phyloP scores from a whole-genome alignment of 2,113 vertebrate species.

The Tupaia chinensis region DNA sequence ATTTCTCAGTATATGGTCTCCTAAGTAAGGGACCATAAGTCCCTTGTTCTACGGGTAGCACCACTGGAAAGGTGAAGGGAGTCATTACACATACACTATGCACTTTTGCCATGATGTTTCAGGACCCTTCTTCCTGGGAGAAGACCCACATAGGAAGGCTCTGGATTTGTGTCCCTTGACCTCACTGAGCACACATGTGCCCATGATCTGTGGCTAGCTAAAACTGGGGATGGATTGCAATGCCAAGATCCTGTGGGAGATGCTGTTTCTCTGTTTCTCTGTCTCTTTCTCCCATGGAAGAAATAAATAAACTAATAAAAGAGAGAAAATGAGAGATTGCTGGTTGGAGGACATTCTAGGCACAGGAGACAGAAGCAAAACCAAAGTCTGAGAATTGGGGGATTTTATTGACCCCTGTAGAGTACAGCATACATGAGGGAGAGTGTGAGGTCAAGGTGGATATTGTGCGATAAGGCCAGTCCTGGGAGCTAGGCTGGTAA shows the following conservation, averaged over 20 bases:
- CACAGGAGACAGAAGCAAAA: not conserved
- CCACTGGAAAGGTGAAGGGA: rapidly evolving
- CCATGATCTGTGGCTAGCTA: too few relatives aligned
- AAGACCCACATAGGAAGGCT: not conserved
- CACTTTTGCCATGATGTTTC: not conserved
- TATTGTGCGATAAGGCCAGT: not conserved
- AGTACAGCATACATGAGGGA: not conserved
- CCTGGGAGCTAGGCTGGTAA: not conserved
- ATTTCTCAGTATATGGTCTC: not conserved
- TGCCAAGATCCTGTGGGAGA: too few relatives aligned
- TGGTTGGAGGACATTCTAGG: not conserved
- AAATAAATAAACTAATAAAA: too few relatives aligned
- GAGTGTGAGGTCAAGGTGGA: not conserved
- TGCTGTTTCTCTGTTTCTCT: too few relatives aligned
- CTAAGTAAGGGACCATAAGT: not conserved
- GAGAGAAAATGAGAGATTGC: not conserved
- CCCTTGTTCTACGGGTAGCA: not conserved
- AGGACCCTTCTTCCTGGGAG: not conserved
- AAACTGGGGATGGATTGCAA: too few relatives aligned
- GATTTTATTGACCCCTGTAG: not conserved
- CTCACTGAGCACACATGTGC: too few relatives aligned
- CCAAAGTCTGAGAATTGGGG: not conserved
- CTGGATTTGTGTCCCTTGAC: too few relatives aligned
- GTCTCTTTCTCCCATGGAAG: too few relatives aligned
- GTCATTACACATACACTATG: not conserved